Base-by-base conservation (phyloP, 1,140 invertebrate species). In the Leptonema lineaticorne region DNA sequence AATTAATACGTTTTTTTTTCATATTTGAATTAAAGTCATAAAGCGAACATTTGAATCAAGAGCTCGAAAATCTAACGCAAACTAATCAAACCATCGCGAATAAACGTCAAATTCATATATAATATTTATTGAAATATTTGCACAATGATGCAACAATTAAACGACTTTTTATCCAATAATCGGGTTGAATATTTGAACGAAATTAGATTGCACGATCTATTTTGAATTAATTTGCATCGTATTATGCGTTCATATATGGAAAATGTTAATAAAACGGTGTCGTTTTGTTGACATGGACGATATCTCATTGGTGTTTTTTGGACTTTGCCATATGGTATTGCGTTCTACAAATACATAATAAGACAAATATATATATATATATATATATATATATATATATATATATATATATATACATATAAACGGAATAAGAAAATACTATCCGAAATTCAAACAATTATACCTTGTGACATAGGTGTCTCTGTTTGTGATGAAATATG, bases 251-350 rank as follows among this genome's bases (percentile, higher is more conserved):
- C 24, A 11, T 33, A 33, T 4, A 41, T 26, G 9, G 24, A 53
- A 14, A 45, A 53, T 24, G 27, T 26, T 26, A 11, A 11, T 53
- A 20, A 24, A n/a, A 26, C 50, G 24, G 57, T 16, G 5, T 33
- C 28, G n/a, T 24, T 8, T n/a, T 22, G 26, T 33, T 28, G 28
- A 33, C 28, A 8, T 24, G 8, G 5, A 16, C 57, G 24, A 30
- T 18, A 30, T 33, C 57, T 59, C 30, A 59, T 16, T 16, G 28
- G 30, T 59, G 30, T 59, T 30, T 59, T 59, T 59, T 59, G 28
- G 30, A n/a, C 18, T 33, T 53, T 53, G 50, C 50, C 50, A 53
- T 53, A 30, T 59, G 57, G 28, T 59, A 59, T 59, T 33, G 57
- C 30, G 28, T 59, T 33, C n/a, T 59, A 30, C 30, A 59, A 59